Evolutionary conservation across 2,113 vertebrate genomes (phyloP).

Genomic region (Charadrius vociferus): DNA sequence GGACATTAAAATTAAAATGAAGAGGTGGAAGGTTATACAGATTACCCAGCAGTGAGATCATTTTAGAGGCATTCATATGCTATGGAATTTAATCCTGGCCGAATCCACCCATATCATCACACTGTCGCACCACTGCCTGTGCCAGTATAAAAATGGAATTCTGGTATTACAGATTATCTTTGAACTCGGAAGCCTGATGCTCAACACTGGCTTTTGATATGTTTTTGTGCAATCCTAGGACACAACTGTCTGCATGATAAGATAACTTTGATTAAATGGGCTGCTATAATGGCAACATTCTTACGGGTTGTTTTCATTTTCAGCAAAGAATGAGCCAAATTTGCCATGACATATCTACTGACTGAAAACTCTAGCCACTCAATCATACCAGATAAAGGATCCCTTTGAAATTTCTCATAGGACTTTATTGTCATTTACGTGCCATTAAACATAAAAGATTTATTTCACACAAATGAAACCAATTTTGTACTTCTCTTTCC

Average conservation of each 20-base stretch:
- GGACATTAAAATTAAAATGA: not conserved
- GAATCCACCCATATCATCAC: not conserved
- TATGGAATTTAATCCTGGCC: conserved; percentile 25
- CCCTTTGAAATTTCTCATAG: not conserved
- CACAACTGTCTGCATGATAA: not conserved
- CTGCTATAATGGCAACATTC: not conserved
- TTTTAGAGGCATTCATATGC: not conserved
- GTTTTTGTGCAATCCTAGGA: not conserved
- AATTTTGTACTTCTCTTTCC: not conserved
- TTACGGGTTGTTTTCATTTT: not conserved
- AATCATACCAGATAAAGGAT: not conserved
- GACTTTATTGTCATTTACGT: not conserved
- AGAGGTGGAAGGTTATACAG: not conserved
- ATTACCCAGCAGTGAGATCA: not conserved
- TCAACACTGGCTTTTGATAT: not conserved
- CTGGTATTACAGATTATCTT: not conserved
- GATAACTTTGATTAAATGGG: not conserved
- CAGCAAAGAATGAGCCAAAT: not conserved
- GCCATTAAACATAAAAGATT: not conserved
- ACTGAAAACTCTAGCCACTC: not conserved
- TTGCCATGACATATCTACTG: not conserved
- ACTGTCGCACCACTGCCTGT: not conserved
- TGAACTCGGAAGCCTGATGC: not conserved
- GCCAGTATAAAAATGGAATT: not conserved
- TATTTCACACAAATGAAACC: not conserved